Conservation (phyloP, 2,888 invertebrate species). For the Leucoma salicis region DNA sequence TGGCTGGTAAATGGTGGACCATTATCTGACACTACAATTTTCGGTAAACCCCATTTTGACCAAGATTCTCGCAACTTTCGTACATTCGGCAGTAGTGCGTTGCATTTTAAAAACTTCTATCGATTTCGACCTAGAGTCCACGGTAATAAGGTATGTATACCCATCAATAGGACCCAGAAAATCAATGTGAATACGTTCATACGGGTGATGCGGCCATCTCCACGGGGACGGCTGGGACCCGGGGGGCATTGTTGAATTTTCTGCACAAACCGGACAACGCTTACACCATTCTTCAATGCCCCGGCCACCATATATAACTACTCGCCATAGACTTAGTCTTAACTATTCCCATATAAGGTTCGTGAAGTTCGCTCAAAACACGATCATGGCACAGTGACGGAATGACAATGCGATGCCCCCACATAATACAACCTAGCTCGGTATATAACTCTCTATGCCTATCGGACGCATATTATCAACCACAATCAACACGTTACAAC, state of each 20-base stretch:
- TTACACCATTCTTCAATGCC: neutral
- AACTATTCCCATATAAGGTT: too few relatives aligned
- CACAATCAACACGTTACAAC: too few relatives aligned
- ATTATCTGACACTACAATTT: too few relatives aligned
- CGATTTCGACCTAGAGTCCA: neutral
- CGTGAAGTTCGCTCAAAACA: neutral
- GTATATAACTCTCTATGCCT: neutral
- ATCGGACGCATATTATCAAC: too few relatives aligned
- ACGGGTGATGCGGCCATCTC: neutral
- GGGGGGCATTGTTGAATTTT: neutral
- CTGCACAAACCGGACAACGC: neutral
- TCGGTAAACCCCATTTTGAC: too few relatives aligned
- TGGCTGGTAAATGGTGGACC: too few relatives aligned
- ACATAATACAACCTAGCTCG: neutral
- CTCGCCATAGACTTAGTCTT: too few relatives aligned
- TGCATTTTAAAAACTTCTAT: neutral
- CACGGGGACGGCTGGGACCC: neutral
- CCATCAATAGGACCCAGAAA: too few relatives aligned
- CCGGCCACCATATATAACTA: too few relatives aligned
- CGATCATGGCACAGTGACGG: neutral
- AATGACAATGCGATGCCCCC: neutral
- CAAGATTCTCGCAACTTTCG: too few relatives aligned
- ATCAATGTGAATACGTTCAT: too few relatives aligned
- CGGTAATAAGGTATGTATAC: neutral
- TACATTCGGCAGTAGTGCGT: too few relatives aligned